Evolutionary conservation across 2,888 invertebrate species (phyloP).

Genomic region (Callyntrura guangdongensis): DNA sequence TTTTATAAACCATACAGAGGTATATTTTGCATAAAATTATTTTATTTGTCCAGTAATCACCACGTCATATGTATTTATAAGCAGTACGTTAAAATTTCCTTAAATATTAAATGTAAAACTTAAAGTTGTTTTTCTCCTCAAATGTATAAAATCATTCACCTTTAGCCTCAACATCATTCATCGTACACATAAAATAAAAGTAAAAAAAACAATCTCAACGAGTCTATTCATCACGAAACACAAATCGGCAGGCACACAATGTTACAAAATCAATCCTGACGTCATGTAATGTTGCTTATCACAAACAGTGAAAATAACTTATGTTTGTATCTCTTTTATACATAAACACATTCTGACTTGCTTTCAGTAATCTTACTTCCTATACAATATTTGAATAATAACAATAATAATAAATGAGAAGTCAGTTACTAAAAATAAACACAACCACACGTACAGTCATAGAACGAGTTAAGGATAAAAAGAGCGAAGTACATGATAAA

Average conservation of each 20-base stretch:
- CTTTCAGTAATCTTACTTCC: conserved; percentile 26
- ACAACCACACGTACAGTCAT: conserved; percentile 2
- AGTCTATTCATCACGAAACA: too few species aligned
- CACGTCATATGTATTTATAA: too few species aligned
- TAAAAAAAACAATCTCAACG: too few species aligned
- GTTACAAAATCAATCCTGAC: conserved; percentile 19
- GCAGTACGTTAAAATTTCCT: too few species aligned
- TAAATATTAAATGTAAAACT: too few species aligned
- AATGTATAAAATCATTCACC: too few species aligned
- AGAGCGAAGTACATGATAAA: not conserved
- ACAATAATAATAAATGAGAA: conserved; percentile 15
- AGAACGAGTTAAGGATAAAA: conserved; percentile 24
- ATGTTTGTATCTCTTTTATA: not conserved
- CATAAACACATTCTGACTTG: not conserved
- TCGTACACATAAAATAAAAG: too few species aligned
- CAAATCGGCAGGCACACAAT: not conserved
- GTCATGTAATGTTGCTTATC: conserved; percentile 4
- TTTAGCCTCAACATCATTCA: too few species aligned
- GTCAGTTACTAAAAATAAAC: conserved; percentile 16
- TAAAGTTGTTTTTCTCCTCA: too few species aligned
- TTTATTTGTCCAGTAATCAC: too few species aligned
- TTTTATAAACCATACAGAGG: too few species aligned
- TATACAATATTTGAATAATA: conserved; percentile 29
- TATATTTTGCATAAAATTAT: too few species aligned
- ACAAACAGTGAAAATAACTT: not conserved